Percentiles rank a stretch among this genome's conserved stretches.
Conservation (phyloP, 2,888 invertebrate genomes). For the Papilio protenor region DNA sequence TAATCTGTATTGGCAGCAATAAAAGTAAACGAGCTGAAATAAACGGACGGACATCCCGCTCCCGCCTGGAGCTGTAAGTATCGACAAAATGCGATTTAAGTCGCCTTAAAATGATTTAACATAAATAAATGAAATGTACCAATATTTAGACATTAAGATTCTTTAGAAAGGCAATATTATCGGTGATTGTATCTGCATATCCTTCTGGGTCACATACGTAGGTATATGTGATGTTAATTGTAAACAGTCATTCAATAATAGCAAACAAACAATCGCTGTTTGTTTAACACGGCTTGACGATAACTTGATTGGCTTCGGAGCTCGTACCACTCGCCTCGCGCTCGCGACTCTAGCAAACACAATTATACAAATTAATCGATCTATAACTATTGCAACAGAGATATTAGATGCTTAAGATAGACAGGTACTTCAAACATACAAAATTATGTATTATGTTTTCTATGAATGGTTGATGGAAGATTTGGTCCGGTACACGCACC, state of each 20-base stretch:
- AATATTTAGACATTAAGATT: too few species aligned
- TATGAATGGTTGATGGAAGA: too few species aligned
- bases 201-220: not conserved
- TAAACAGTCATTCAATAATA: conserved; percentile 10
- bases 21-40: conserved; percentile 15
- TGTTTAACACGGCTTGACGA: conserved; percentile 8
- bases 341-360: not conserved
- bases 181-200: not conserved
- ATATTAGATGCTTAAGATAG: not conserved
- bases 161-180: not conserved
- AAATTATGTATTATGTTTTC: not conserved
- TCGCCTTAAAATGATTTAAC: not conserved
- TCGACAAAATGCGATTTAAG: not conserved
- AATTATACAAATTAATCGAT: conserved; percentile 6
- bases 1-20: conserved; percentile 20
- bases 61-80: not conserved
- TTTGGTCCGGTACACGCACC: too few species aligned
- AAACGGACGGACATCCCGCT: conserved; percentile 7
- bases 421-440: not conserved
- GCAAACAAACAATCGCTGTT: not conserved
- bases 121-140: not conserved
- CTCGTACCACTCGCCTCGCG: not conserved
- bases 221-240: not conserved
- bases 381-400: not conserved
- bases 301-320: conserved; percentile 8